Conservation (phyloP, 2,888 invertebrate genomes). For the Choreutis nemorana region DNA sequence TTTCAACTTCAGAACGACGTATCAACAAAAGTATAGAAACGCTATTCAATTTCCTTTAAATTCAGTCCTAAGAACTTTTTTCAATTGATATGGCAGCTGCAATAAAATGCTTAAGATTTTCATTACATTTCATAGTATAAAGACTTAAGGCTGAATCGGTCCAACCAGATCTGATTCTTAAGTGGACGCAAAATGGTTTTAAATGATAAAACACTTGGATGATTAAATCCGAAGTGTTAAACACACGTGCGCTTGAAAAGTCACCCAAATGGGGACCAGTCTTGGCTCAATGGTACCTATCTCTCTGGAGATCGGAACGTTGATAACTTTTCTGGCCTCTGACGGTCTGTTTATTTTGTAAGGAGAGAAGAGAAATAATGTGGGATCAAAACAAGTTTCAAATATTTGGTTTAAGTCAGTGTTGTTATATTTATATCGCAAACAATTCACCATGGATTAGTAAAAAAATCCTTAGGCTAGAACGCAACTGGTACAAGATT, state of each 20-base stretch:
- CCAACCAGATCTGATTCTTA: conserved; percentile 16
- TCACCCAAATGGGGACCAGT: conserved; percentile 53
- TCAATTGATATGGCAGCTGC: too few relatives aligned
- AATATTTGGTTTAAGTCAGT: too few relatives aligned
- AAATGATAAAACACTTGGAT: conserved; percentile 10
- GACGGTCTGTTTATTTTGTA: conserved; percentile 23
- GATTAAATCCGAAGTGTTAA: conserved; percentile 33
- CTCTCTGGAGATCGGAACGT: conserved; percentile 37
- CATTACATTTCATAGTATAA: too few relatives aligned
- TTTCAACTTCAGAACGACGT: conserved; percentile 21
- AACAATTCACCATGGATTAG: too few relatives aligned
- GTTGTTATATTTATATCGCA: too few relatives aligned
- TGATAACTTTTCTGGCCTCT: conserved; percentile 37
- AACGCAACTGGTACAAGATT: too few relatives aligned
- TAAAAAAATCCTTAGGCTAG: too few relatives aligned
- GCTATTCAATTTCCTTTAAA: conserved; percentile 2
- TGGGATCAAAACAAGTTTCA: conserved; percentile 3
- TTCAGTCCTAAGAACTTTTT: too few relatives aligned
- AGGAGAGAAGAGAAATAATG: conserved; percentile 8
- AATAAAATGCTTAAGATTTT: too few relatives aligned
- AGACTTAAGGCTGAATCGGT: conserved; percentile 18
- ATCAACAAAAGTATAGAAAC: conserved; percentile 13
- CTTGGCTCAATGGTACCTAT: conserved; percentile 17
- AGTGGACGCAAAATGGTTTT: conserved; percentile 11
- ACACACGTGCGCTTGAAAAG: conserved; percentile 56